Evolutionary conservation across 2,113 vertebrate genomes (phyloP), one percentile per base, ranked within the genome.

Genomic region (Heterotilapia buettikoferi): DNA sequence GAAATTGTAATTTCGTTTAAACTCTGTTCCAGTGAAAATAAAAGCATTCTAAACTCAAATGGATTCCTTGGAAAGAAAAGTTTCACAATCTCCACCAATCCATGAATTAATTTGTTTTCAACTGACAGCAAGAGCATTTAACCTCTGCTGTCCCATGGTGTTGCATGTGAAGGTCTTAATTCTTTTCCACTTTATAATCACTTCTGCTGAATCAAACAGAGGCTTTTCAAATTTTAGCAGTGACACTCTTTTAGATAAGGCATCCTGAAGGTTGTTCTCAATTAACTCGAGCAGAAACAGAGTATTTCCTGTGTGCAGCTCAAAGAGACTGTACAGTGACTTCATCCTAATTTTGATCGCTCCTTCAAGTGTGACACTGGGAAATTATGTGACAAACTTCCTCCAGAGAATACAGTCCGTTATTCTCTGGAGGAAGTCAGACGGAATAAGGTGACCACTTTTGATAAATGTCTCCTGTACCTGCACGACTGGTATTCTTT

Each of bases 171-270:
- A 26, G 21, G 52, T 80, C 33, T 80, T 56, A 24, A 56, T 80
- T 9, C 13, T 19, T 56, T 80, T 26, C 33, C 16, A 21, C 4
- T 54, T 56, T 18, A 63, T 36, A 63, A 36, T 33, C 59, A 63
- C 59, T 56, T 56, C 52, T 56, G n/a, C 53, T 40, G 40, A 43
- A 45, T 73, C 43, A 45, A 45, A 8, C 40, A 73, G 68, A 45
- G 4, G 68, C 40, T 45, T 73, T 73, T 45, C 14, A 1, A 73
- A 1, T 73, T 45, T 24, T 18, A 43, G 40, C 1, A 0, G 66
- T 9, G 66, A 71, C 66, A 43, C 38, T 43, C 38, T 71, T 43
- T 43, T 2, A 26, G 68, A 73, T 73, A 45, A 45, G 68, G 8
- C 9, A 73, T 73, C 68, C 40, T 73, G 68, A 26, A 45, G 8